Evolutionary conservation across 2,888 invertebrate species (phyloP), one percentile per base, ranked within the genome.

Genomic region (Xestia sexstrigata): DNA sequence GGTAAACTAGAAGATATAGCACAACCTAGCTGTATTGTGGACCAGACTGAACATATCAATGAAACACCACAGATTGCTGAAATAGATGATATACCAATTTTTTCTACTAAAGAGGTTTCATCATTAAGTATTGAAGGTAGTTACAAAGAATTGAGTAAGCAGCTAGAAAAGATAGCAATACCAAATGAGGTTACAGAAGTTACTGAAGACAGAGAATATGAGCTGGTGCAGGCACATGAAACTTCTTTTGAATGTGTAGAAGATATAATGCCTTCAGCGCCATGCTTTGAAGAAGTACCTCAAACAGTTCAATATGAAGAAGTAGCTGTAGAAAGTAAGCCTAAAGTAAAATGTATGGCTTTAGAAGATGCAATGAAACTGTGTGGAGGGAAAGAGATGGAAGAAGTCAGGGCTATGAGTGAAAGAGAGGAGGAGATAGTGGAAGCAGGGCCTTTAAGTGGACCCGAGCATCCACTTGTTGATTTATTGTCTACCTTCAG

Each of bases 401-500:
- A 89, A 76, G 93, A 93, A 87, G 92, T 96, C 11, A 94, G 90
- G 85, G 88, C 87, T 30, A 92, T 95, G 91, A 96, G 95, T 91
- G 94, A 93, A 74, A 92, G 85, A 86, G 96, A 96, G 79, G 95
- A 96, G 79, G 92, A 92, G 72, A 86, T 92, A 72, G 96, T 95
- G 1, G 95, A 95, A 78, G 91, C 91, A 2, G 96, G 96, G 0
- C 93, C 94, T 35, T 39, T 90, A 11, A 92, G 92, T 88, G 93
- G 93, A 0, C 93, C 95, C 39, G 96, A 96, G 63, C 95, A 96
- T 90, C 95, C 96, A 15, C 90, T 96, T 68, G 93, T 96, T 17
- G 96, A 96, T 90, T 91, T 96, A 55, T 85, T 96, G 35, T 92
- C 95, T n/a, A 96, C 95, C 77, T 95, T 96, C 85, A 95, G 94